Evolutionary conservation across 2,113 vertebrate species (phyloP).

Genomic region (Ginglymostoma cirratum): DNA sequence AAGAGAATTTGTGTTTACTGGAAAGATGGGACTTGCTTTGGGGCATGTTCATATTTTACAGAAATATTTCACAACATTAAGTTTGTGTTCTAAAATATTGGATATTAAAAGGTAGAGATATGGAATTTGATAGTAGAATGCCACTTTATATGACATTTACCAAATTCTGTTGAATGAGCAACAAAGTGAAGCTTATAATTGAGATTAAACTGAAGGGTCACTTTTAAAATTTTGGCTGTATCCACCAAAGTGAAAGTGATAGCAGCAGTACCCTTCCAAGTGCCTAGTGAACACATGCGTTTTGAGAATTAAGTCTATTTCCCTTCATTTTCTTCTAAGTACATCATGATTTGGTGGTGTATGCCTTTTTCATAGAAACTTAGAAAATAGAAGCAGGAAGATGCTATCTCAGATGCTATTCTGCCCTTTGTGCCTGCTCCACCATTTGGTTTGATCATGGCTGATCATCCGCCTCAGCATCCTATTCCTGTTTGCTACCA

Average conservation of each 20-base stretch:
- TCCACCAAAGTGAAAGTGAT: neutral
- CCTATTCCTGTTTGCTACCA: too few species aligned
- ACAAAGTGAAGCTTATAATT: neutral
- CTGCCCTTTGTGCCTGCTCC: too few species aligned
- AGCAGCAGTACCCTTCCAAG: neutral
- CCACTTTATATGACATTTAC: neutral
- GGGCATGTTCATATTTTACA: neutral
- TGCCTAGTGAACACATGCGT: neutral
- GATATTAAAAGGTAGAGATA: neutral
- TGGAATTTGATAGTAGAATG: neutral
- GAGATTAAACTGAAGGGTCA: neutral
- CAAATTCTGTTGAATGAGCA: neutral
- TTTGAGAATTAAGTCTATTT: neutral
- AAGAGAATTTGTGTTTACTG: slow-evolving; percentile 25
- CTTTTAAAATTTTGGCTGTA: neutral
- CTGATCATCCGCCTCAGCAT: too few species aligned
- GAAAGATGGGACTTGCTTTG: neutral
- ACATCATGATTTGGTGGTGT: neutral
- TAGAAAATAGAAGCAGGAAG: too few species aligned
- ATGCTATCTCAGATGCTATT: too few species aligned
- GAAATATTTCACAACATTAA: neutral
- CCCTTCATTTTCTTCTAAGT: neutral
- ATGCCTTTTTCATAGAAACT: too few species aligned
- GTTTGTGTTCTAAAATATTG: neutral
- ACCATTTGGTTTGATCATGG: too few species aligned